These are phyloP conservation scores for Megalops atlanticus DNA, from an alignment of 2,113 vertebrate genomes.

Conservation along the genomic window DNA sequence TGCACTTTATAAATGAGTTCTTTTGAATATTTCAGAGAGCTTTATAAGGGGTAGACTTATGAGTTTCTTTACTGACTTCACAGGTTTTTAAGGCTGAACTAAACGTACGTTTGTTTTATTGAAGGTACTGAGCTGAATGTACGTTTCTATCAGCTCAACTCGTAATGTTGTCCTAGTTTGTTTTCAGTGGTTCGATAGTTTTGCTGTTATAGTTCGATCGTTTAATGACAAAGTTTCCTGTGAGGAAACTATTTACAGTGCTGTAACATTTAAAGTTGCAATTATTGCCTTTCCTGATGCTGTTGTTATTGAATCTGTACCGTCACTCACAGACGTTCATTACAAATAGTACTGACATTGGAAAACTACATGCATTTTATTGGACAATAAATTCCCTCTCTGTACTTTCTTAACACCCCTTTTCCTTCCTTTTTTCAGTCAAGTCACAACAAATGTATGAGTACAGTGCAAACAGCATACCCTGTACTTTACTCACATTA, in stretches of 20 bases:
- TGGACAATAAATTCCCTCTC: constrained; percentile 25
- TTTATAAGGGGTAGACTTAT: constrained; percentile 50
- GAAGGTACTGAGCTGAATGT: constrained; percentile 55
- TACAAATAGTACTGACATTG: constrained; percentile 23
- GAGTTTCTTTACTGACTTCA: constrained; percentile 46
- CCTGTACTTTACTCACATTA: neutral
- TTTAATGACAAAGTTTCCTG: constrained; percentile 43
- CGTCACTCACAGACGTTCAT: constrained; percentile 23
- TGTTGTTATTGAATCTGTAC: constrained; percentile 36
- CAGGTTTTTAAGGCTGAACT: constrained; percentile 46
- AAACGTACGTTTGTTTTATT: constrained; percentile 41
- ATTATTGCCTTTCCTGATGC: constrained; percentile 41
- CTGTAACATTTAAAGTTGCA: constrained; percentile 38
- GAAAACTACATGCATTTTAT: constrained; percentile 38
- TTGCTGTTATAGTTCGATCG: constrained; percentile 47
- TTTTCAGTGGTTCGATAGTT: constrained; percentile 48
- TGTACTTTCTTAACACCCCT: constrained; percentile 24
- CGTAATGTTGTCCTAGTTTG: constrained; percentile 44
- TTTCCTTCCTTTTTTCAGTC: constrained; percentile 23
- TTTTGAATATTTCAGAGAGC: constrained; percentile 54
- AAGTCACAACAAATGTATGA: constrained; percentile 13
- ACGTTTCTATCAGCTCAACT: constrained; percentile 39
- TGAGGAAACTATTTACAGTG: constrained; percentile 43
- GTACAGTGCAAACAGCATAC: neutral
- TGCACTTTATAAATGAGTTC: constrained; percentile 61